Conservation (phyloP, 2,797 vertebrate species). For the Propithecus deckenii region DNA sequence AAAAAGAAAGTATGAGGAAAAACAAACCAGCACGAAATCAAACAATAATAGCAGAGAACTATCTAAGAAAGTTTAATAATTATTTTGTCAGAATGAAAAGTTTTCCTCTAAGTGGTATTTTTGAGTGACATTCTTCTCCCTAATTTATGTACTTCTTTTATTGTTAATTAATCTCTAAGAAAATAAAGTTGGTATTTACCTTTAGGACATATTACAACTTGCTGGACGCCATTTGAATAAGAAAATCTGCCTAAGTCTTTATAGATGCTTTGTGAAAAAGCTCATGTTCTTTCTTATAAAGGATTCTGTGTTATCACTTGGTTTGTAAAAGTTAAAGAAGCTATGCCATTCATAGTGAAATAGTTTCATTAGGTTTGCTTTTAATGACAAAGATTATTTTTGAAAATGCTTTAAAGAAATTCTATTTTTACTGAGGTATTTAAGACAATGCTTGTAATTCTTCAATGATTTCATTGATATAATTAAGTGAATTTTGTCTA, state of each 20-base stretch:
- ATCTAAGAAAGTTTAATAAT: neutral
- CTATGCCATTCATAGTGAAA: neutral
- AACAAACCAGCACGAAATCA: neutral
- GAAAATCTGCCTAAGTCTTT: neutral
- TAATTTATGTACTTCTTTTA: neutral
- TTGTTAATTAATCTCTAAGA: neutral
- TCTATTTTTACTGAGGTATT: neutral
- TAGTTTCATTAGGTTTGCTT: conserved; percentile 1
- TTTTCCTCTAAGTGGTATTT: neutral
- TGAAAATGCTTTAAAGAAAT: neutral
- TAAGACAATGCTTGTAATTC: neutral
- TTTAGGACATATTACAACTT: neutral
- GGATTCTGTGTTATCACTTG: neutral
- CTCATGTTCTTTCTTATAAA: neutral
- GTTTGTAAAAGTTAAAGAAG: neutral
- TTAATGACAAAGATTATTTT: neutral
- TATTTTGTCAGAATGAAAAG: neutral
- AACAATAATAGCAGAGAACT: neutral
- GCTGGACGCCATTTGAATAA: neutral
- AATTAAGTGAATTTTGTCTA: neutral
- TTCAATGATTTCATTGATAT: conserved; percentile 8
- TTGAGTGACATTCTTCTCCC: neutral
- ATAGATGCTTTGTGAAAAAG: neutral
- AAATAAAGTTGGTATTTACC: neutral
- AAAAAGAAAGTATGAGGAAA: neutral